These are phyloP conservation scores for Sciaenops ocellatus DNA, from an alignment of 2,797 vertebrate species.

Conservation along the genomic window DNA sequence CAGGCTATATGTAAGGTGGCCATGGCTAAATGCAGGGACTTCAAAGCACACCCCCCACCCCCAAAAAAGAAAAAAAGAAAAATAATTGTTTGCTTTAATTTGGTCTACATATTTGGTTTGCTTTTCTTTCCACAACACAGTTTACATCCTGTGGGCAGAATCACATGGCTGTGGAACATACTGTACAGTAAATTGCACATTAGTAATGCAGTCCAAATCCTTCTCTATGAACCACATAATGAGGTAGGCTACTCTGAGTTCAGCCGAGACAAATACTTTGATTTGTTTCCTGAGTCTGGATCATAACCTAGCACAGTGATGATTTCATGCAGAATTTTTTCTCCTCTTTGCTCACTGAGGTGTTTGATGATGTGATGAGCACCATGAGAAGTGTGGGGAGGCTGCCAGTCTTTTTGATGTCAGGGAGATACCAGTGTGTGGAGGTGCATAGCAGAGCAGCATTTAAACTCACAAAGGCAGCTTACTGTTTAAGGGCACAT, in stretches of 20 bases:
- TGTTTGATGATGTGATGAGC: conserved; percentile 55
- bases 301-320: conserved; percentile 43
- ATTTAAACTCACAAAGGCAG: conserved; percentile 54
- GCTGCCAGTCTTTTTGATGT: conserved; percentile 52
- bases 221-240: conserved; percentile 44
- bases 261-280: conserved; percentile 39
- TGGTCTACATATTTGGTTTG: conserved; percentile 28
- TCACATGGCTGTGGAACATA: conserved; percentile 18
- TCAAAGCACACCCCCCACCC: conserved; percentile 50
- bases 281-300: conserved; percentile 4
- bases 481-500: conserved; percentile 54
- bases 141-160: conserved; percentile 46
- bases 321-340: conserved; percentile 23
- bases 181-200: conserved; percentile 37
- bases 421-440: conserved; percentile 22
- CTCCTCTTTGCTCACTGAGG: conserved; percentile 36
- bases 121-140: conserved; percentile 33
- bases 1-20: conserved; percentile 67
- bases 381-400: conserved; percentile 38
- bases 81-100: conserved; percentile 40
- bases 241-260: conserved; percentile 20
- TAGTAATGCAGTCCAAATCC: conserved; percentile 42
- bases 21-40: conserved; percentile 71
- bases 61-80: not conserved
- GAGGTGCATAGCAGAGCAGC: conserved; percentile 34